A percentile compares a stretch with the other conserved stretches of the same genome.
phyloP scores from a whole-genome alignment of 2,797 vertebrate genomes.

The Gadopsis bispinosus region DNA sequence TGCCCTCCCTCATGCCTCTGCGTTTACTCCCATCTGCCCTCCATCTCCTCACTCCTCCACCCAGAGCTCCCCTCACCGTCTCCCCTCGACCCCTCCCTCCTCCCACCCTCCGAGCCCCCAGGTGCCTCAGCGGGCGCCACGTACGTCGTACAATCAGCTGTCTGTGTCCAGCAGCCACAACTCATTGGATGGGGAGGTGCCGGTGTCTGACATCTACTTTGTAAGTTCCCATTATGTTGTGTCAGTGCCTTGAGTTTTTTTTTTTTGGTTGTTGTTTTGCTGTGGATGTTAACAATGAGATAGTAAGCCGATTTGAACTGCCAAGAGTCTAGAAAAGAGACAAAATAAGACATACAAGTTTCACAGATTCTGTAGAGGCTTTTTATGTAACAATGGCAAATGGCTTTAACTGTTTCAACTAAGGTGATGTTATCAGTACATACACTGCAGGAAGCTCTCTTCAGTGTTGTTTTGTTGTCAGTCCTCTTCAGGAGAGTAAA shows the following conservation, averaged over 20 bases:
- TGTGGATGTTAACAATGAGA: background rate
- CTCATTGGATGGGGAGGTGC: slow-evolving; percentile 87
- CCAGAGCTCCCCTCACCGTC: slow-evolving; percentile 51
- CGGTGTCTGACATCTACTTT: slow-evolving; percentile 95
- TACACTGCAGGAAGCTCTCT: background rate
- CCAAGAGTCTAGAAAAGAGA: background rate
- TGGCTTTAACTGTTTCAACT: background rate
- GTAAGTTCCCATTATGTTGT: slow-evolving; percentile 84
- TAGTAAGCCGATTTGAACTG: slow-evolving; percentile 3
- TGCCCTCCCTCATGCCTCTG: slow-evolving; percentile 58
- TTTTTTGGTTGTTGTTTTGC: background rate
- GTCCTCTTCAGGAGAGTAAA: slow-evolving; percentile 29
- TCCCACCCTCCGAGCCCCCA: slow-evolving; percentile 69
- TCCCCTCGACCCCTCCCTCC: slow-evolving; percentile 66
- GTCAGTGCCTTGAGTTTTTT: background rate
- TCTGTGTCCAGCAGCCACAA: slow-evolving; percentile 91
- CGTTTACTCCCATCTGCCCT: slow-evolving; percentile 71
- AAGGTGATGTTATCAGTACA: background rate
- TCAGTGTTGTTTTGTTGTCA: background rate
- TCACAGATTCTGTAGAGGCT: background rate
- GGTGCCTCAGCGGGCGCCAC: slow-evolving; percentile 62
- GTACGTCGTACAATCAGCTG: slow-evolving; percentile 86
- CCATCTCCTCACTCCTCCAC: slow-evolving; percentile 41
- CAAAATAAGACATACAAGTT: background rate
- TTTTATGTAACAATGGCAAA: background rate